phyloP scores from a whole-genome alignment of 2,797 vertebrate genomes.

The Rhinichthys osculus region DNA sequence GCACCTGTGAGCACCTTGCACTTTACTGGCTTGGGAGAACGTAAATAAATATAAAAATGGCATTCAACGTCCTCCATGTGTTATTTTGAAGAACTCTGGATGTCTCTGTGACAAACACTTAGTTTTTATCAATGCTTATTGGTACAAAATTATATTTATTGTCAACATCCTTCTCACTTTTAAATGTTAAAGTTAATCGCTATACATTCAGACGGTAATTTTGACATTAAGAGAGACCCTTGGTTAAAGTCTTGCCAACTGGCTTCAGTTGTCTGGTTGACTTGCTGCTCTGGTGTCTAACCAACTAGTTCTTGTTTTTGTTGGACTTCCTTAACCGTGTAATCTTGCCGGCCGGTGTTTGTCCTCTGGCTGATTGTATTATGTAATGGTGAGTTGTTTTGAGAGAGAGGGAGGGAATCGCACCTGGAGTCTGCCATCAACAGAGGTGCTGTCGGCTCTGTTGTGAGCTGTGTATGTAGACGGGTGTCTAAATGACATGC shows the following conservation, averaged over 20 bases:
- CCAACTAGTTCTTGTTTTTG: slow-evolving; percentile 27
- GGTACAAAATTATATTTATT: background rate
- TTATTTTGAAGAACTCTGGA: too few species aligned
- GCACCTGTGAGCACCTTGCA: too few species aligned
- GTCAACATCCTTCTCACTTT: background rate
- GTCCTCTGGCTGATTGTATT: slow-evolving; percentile 36
- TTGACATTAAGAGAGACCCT: background rate
- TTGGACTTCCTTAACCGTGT: slow-evolving; percentile 8
- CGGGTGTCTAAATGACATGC: slow-evolving; percentile 21
- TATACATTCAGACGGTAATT: background rate
- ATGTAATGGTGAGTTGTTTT: slow-evolving; percentile 24
- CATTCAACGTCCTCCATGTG: too few species aligned
- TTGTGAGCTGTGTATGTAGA: slow-evolving; percentile 16
- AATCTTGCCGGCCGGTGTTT: slow-evolving; percentile 19
- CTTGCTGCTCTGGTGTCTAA: slow-evolving; percentile 24
- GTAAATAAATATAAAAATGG: too few species aligned
- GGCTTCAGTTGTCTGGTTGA: slow-evolving; percentile 37
- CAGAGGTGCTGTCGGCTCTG: slow-evolving; percentile 20
- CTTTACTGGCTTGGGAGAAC: too few species aligned
- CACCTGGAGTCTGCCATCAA: slow-evolving; percentile 46
- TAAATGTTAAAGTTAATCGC: background rate
- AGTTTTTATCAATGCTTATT: background rate
- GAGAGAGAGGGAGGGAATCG: background rate
- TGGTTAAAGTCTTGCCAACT: background rate
- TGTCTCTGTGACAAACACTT: too few species aligned